A percentile compares a stretch with the other conserved stretches of the same genome.
Conservation (phyloP, 2,797 vertebrate genomes). For the Eupleurogrammus muticus region DNA sequence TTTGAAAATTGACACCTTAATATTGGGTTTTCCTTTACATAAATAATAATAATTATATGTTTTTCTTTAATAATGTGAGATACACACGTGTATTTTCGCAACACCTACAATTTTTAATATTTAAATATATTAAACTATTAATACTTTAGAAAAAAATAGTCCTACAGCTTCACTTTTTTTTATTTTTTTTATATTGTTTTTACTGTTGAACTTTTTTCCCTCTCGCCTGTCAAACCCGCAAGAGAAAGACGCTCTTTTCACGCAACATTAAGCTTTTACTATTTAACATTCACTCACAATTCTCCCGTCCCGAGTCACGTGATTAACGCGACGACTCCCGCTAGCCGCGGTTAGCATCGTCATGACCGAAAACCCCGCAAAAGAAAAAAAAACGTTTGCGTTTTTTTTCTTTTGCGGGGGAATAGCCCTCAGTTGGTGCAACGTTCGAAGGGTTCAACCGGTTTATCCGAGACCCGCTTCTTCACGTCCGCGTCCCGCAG, state of each 20-base stretch:
- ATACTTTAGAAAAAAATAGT: not conserved
- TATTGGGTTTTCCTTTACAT: too few species aligned
- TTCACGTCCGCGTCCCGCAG: slow-evolving; percentile 4
- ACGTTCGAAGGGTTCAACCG: slow-evolving; percentile 31
- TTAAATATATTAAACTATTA: not conserved
- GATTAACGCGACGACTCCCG: slow-evolving; percentile 15
- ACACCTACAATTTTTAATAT: not conserved
- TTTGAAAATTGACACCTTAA: too few species aligned
- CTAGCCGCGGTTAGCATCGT: slow-evolving; percentile 30
- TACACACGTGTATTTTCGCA: too few species aligned
- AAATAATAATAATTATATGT: too few species aligned
- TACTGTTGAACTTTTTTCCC: too few species aligned
- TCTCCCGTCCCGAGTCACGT: slow-evolving; percentile 27
- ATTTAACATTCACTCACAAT: not conserved
- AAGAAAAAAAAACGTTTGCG: not conserved
- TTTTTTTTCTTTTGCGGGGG: too few species aligned
- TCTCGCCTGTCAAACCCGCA: too few species aligned
- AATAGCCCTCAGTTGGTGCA: slow-evolving; percentile 2
- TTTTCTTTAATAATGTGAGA: too few species aligned
- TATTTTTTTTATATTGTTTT: too few species aligned
- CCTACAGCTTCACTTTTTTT: not conserved
- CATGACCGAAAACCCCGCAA: not conserved
- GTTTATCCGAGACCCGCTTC: slow-evolving; percentile 6
- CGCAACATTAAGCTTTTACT: too few species aligned
- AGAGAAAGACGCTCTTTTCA: too few species aligned